These are phyloP conservation scores for Pandion haliaetus DNA, from an alignment of 2,113 vertebrate genomes.

Conservation along the genomic window DNA sequence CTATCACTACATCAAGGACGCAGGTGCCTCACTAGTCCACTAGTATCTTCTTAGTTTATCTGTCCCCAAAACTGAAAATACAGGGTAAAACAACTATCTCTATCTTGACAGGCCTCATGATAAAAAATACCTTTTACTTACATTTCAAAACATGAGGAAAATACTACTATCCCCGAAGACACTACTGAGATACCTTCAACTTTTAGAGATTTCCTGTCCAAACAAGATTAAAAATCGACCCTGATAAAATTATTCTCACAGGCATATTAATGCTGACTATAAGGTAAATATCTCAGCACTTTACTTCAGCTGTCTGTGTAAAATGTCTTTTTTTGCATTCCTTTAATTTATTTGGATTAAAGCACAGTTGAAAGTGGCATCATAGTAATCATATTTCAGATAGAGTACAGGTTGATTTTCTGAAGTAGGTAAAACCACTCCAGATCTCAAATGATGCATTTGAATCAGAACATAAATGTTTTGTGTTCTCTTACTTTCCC, in stretches of 20 bases:
- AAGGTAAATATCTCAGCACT: background rate
- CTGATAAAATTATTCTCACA: background rate
- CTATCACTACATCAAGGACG: background rate
- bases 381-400: constrained; percentile 6
- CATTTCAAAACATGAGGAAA: constrained; percentile 27
- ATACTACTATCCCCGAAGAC: background rate
- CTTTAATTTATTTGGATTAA: constrained; percentile 30
- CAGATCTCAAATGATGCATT: background rate
- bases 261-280: background rate
- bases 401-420: background rate
- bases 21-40: background rate
- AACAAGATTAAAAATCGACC: constrained; percentile 8
- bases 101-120: background rate
- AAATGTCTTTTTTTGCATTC: background rate
- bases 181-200: background rate
- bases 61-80: background rate
- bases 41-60: background rate
- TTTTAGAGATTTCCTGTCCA: background rate
- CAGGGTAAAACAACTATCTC: background rate
- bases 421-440: constrained; percentile 12
- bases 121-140: background rate
- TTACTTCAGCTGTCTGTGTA: background rate
- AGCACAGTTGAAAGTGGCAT: background rate
- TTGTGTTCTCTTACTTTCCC: background rate
- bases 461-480: background rate